Conservation (phyloP, 2,888 invertebrate species). For the Cecidostiba fungosa region DNA sequence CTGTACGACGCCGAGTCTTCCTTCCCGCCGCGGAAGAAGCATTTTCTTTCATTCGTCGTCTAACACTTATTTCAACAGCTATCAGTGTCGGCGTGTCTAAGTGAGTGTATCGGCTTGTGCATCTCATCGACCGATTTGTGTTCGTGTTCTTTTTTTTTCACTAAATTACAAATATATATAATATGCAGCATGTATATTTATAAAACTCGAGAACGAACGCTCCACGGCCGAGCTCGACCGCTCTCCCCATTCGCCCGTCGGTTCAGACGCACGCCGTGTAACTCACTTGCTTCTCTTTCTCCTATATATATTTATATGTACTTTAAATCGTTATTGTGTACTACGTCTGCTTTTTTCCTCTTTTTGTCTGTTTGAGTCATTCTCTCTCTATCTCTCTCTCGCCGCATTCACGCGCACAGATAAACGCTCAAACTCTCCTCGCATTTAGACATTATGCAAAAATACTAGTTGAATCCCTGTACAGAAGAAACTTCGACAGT, state of each 20-base stretch:
- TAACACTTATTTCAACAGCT: conserved; percentile 21
- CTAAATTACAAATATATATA: conserved; percentile 72
- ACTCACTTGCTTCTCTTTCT: background rate
- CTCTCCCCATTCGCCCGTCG: conserved; percentile 26
- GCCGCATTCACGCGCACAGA: conserved; percentile 1
- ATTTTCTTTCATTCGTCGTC: background rate
- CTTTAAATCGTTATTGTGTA: conserved; percentile 41
- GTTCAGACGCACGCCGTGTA: background rate
- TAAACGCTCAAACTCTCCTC: conserved; percentile 41
- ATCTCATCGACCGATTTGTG: conserved; percentile 6
- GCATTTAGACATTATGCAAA: conserved; percentile 74
- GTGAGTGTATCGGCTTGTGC: conserved; percentile 44
- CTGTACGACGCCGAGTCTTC: background rate
- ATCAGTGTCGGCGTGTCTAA: conserved; percentile 26
- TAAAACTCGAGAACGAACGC: conserved; percentile 71
- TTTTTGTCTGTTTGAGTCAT: conserved; percentile 30
- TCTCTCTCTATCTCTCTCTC: conserved; percentile 31
- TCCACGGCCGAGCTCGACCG: background rate
- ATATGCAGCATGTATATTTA: conserved; percentile 71
- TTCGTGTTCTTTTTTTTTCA: conserved; percentile 15
- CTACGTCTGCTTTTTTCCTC: conserved; percentile 7
- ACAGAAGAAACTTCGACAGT: conserved; percentile 75
- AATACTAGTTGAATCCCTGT: conserved; percentile 79
- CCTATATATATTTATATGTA: background rate
- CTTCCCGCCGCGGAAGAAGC: background rate